phyloP scores from a whole-genome alignment of 2,888 invertebrate genomes.

The Pinctada fucata region DNA sequence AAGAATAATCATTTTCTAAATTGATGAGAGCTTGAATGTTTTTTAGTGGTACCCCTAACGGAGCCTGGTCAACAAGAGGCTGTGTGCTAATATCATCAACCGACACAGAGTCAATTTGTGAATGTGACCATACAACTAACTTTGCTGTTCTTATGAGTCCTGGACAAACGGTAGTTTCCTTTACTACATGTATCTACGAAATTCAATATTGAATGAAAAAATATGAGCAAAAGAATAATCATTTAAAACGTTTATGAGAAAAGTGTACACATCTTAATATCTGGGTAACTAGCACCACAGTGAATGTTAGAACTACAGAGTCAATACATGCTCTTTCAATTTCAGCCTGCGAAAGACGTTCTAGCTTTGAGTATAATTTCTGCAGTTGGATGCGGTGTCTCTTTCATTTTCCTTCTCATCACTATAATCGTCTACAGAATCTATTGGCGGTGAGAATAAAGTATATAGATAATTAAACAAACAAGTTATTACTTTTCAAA shows the following conservation, averaged over 20 bases:
- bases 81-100: slow-evolving; percentile 30
- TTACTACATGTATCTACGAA: no score
- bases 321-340: neutral
- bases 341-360: slow-evolving; percentile 24
- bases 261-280: no score
- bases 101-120: slow-evolving; percentile 37
- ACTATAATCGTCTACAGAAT: slow-evolving; percentile 23
- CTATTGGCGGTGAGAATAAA: slow-evolving; percentile 27
- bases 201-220: no score
- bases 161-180: slow-evolving; percentile 41
- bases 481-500: neutral
- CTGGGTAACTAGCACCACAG: no score
- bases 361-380: slow-evolving; percentile 34
- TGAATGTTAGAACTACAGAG: no score
- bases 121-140: slow-evolving; percentile 55
- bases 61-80: slow-evolving; percentile 51
- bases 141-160: slow-evolving; percentile 60
- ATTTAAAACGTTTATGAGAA: no score
- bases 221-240: no score
- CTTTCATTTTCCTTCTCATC: slow-evolving; percentile 24
- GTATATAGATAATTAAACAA: neutral
- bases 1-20: neutral
- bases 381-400: slow-evolving; percentile 31
- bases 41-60: slow-evolving; percentile 21
- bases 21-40: neutral